These are phyloP conservation scores for Antedon bifida DNA, from an alignment of 35 echinoderm and acorn worm species.

Conservation along the genomic window DNA sequence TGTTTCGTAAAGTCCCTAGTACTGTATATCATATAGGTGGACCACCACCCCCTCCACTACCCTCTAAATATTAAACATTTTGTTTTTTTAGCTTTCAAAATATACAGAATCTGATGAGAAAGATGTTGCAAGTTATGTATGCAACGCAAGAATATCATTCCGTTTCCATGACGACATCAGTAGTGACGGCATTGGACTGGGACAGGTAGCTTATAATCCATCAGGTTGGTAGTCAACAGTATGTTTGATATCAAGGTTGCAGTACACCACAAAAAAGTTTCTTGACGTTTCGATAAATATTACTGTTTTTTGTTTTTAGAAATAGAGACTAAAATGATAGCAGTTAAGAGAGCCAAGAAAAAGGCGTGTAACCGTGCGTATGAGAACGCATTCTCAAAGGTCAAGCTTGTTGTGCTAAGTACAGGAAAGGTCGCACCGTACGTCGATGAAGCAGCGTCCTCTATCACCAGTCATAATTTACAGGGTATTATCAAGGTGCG, in stretches of 20 bases:
- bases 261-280: too few species aligned
- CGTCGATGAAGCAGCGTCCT: not conserved
- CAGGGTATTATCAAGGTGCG: not conserved
- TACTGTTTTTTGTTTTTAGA: constrained; percentile 6
- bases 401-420: constrained; percentile 5
- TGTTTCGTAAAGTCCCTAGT: too few species aligned
- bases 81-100: not conserved
- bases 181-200: constrained; percentile 15
- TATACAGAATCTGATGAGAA: not conserved
- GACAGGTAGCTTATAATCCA: not conserved
- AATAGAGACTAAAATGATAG: not conserved
- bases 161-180: not conserved
- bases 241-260: too few species aligned
- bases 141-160: not conserved
- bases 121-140: not conserved
- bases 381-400: constrained; percentile 21
- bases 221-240: constrained; percentile 7
- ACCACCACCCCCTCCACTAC: too few species aligned
- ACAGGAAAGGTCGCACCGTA: constrained; percentile 11
- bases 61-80: too few species aligned
- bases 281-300: too few species aligned
- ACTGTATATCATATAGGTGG: too few species aligned
- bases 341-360: constrained; percentile 14
- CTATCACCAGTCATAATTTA: not conserved
- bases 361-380: constrained; percentile 8